Evolutionary conservation across 2,797 vertebrate species (phyloP), one percentile per base, ranked within the genome.

Genomic region (Protosalanx chinensis): DNA sequence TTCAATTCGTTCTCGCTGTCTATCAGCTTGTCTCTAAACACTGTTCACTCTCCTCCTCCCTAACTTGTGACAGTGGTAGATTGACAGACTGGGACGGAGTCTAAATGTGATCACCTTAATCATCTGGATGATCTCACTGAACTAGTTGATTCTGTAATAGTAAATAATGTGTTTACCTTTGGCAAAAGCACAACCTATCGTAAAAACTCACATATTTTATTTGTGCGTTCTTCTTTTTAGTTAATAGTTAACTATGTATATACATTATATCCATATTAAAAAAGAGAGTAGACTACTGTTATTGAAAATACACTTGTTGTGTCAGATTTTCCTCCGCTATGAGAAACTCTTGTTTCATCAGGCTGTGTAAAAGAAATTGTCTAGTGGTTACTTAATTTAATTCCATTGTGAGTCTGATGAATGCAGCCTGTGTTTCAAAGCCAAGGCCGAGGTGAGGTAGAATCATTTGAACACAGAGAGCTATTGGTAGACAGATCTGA

Each of bases 371-470:
- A 16, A 56, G 1, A 16, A 56, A 20, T 23, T 64, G 33, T 64
- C 20, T 64, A 23, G 62, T 37, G 32, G 7, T 65, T 65, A 12
- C 35, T 41, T 65, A 12, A 41, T 65, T 12, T 41, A 20, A 23
- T 41, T 65, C n/a, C 20, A 37, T 23, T 20, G 12, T 65, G 60
- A 65, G n/a, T 65, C 20, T 41, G 23, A 65, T 23, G 12, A 65
- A 65, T 65, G 35, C 20, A 65, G 41, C 35, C 10, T 64, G 35
- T 64, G 37, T 65, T 65, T 65, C 20, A 41, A 20, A 65, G 63
- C 63, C 35, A 65, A 65, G 8, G 63, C 20, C 37, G 41, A 23
- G 13, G 63, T 23, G n/a, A 15, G 37, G n/a, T 10, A 41, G 13
- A 33, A 27, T 64, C 18, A 56, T 56, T 56, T 56, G 51, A 56